These are phyloP conservation scores for Cairina moschata DNA, from an alignment of 2,113 vertebrate genomes.

Conservation along the genomic window DNA sequence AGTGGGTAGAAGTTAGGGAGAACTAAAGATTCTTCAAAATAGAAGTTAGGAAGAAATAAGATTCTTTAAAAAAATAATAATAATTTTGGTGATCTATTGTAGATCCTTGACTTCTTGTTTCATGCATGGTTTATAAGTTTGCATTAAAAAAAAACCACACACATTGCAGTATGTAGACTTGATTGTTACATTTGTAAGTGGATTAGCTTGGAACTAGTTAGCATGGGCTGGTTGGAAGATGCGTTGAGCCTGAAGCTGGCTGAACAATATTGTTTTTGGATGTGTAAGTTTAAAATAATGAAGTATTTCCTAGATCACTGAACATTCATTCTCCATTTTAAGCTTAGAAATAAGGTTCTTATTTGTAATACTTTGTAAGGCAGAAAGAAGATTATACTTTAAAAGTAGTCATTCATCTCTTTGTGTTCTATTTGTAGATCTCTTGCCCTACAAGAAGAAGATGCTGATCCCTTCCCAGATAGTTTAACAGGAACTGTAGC, in stretches of 20 bases:
- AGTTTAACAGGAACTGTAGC: not conserved
- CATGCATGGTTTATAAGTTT: not conserved
- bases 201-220: not conserved
- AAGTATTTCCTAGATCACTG: not conserved
- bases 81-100: not conserved
- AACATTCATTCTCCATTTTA: not conserved
- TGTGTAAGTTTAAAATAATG: not conserved
- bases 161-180: not conserved
- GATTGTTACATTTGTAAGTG: not conserved
- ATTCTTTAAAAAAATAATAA: no score
- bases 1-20: not conserved
- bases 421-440: not conserved
- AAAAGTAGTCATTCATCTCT: not conserved
- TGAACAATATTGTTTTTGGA: not conserved
- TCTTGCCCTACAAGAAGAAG: not conserved
- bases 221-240: not conserved
- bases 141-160: not conserved
- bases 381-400: no score
- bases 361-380: not conserved
- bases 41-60: not conserved
- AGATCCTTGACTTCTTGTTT: not conserved
- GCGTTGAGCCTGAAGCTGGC: not conserved
- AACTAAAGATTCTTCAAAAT: not conserved
- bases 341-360: not conserved
- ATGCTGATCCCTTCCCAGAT: not conserved